phyloP scores from a whole-genome alignment of 1,140 invertebrate genomes.

The Drosophila sechellia region DNA sequence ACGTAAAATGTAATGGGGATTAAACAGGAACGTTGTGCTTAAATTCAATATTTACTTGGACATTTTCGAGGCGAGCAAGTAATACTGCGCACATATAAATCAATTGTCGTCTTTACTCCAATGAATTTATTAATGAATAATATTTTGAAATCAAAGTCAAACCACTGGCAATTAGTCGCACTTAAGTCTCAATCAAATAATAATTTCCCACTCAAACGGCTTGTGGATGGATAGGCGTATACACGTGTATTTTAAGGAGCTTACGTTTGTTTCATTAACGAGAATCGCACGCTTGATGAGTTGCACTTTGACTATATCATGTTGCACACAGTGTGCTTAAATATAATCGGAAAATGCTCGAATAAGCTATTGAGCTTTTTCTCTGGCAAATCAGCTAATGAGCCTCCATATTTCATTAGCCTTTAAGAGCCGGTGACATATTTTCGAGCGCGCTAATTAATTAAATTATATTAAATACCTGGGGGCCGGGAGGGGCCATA shows the following conservation, averaged over 20 bases:
- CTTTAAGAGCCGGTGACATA: slow-evolving; percentile 43
- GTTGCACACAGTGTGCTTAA: slow-evolving; percentile 4
- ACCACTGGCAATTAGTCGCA: slow-evolving; percentile 29
- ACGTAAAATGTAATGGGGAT: slow-evolving; percentile 34
- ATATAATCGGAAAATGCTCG: not conserved
- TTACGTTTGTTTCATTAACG: slow-evolving; percentile 7
- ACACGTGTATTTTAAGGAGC: slow-evolving; percentile 6
- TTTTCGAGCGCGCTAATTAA: slow-evolving; percentile 35
- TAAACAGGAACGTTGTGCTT: slow-evolving; percentile 20
- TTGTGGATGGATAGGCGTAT: not conserved
- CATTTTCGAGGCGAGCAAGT: not conserved
- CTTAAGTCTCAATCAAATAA: slow-evolving; percentile 37
- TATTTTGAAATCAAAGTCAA: slow-evolving; percentile 28
- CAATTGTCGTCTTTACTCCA: slow-evolving; percentile 13
- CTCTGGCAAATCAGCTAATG: slow-evolving; percentile 18
- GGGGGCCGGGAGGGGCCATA: not conserved
- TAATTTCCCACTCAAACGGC: slow-evolving; percentile 22
- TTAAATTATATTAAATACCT: slow-evolving; percentile 50
- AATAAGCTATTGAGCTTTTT: not conserved
- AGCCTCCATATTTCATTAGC: slow-evolving; percentile 32
- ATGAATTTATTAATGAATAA: slow-evolving; percentile 32
- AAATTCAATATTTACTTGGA: slow-evolving; percentile 40
- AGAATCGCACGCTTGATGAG: slow-evolving; percentile 1
- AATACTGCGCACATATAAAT: slow-evolving; percentile 27
- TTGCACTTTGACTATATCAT: not conserved